Conservation (phyloP, 2,797 vertebrate genomes). For the Buceros bicornis region DNA sequence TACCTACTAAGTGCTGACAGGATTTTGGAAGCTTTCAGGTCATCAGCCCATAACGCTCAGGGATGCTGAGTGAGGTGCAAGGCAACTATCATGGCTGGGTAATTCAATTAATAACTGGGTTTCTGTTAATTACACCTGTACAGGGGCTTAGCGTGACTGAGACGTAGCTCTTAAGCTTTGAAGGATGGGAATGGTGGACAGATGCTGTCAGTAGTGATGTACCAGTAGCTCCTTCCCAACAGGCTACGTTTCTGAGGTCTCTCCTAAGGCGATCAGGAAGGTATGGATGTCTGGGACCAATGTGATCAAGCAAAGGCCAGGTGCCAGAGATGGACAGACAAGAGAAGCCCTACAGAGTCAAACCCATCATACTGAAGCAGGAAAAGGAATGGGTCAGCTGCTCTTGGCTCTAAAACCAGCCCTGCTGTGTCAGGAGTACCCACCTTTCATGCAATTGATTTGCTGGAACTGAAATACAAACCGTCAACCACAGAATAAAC, state of each 20-base stretch:
- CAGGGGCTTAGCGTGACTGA: fast-evolving
- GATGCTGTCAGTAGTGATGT: background rate
- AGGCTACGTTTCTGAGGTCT: background rate
- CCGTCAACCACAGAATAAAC: fast-evolving
- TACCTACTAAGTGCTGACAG: background rate
- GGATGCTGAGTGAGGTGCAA: fast-evolving
- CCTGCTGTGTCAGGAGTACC: fast-evolving
- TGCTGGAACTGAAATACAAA: background rate
- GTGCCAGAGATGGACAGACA: too few species aligned
- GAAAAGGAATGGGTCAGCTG: background rate
- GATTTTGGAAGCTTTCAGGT: background rate
- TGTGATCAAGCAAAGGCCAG: fast-evolving
- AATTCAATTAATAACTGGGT: background rate
- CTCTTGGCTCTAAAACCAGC: background rate
- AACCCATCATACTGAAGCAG: fast-evolving
- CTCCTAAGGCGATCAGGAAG: too few species aligned
- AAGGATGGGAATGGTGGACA: fast-evolving
- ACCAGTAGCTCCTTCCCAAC: background rate
- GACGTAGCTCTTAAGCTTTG: too few species aligned
- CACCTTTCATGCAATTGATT: fast-evolving
- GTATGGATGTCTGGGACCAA: background rate
- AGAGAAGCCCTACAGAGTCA: fast-evolving
- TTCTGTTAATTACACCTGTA: background rate
- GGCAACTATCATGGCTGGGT: background rate
- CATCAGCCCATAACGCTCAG: fast-evolving